Evolutionary conservation across 2,797 vertebrate species (phyloP).

Genomic region (Eleutherodactylus coqui): DNA sequence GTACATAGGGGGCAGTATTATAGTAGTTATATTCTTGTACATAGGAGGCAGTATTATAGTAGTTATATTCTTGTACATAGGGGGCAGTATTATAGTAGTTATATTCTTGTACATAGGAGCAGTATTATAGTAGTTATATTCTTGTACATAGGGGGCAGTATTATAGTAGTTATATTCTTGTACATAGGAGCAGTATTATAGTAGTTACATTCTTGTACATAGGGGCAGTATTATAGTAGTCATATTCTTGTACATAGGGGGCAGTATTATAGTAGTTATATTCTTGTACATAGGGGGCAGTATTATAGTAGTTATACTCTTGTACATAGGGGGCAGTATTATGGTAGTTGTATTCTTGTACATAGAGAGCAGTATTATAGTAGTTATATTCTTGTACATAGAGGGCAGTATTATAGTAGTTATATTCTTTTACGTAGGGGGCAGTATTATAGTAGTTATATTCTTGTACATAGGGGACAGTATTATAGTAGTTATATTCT

Average conservation of each 20-base stretch:
- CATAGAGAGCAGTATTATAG: constrained; percentile 5
- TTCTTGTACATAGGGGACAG: too few relatives aligned
- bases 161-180: constrained; percentile 7
- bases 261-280: constrained; percentile 23
- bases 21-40: constrained; percentile 5
- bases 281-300: not conserved
- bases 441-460: constrained; percentile 16
- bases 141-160: constrained; percentile 2
- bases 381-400: constrained; percentile 17
- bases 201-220: constrained; percentile 9
- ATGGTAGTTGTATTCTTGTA: constrained; percentile 6
- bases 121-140: constrained; percentile 11
- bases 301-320: constrained; percentile 17
- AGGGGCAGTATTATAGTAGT: constrained; percentile 24
- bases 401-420: constrained; percentile 3
- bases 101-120: not conserved
- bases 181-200: not conserved
- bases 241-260: constrained; percentile 12
- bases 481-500: too few relatives aligned
- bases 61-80: not conserved
- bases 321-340: constrained; percentile 9
- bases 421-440: not conserved
- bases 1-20: not conserved
- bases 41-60: constrained; percentile 11
- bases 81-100: not conserved